A percentile compares a stretch with the other conserved stretches of the same genome.
Evolutionary conservation across 2,113 vertebrate genomes (phyloP).

Genomic region (Trematomus loennbergii): DNA sequence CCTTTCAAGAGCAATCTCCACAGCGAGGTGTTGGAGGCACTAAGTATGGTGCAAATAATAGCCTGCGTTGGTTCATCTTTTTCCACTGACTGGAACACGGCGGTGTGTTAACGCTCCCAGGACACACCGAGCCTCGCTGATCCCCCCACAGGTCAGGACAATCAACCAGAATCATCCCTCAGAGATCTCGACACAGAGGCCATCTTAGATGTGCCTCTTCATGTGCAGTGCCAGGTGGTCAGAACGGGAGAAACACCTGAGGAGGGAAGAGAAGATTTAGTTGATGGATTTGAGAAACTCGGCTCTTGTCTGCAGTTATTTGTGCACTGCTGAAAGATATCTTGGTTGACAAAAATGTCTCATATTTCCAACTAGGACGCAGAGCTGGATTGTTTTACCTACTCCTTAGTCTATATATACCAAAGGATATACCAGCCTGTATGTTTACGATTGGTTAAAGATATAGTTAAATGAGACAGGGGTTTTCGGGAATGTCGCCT

Average conservation of each 20-base stretch:
- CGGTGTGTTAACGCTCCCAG: slow-evolving; percentile 62
- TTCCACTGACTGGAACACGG: slow-evolving; percentile 67
- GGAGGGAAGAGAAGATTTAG: neutral
- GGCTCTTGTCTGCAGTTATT: too few species aligned
- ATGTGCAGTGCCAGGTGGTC: slow-evolving; percentile 99
- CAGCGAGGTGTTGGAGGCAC: slow-evolving; percentile 92
- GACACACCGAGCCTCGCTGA: slow-evolving; percentile 67
- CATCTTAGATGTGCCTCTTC: slow-evolving; percentile 96
- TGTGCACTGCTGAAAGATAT: too few species aligned
- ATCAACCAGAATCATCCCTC: slow-evolving; percentile 84
- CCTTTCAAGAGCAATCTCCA: slow-evolving; percentile 90
- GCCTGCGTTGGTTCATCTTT: slow-evolving; percentile 86
- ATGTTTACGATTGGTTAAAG: too few species aligned
- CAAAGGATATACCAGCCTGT: too few species aligned
- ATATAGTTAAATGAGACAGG: too few species aligned
- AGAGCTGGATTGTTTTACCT: too few species aligned
- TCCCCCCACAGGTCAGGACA: slow-evolving; percentile 83
- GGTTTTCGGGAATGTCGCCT: too few species aligned
- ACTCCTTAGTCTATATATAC: too few species aligned
- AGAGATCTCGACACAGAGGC: slow-evolving; percentile 59
- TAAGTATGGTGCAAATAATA: slow-evolving; percentile 94
- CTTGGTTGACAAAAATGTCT: too few species aligned
- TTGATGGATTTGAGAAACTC: neutral
- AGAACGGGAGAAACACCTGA: slow-evolving; percentile 98
- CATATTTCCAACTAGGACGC: too few species aligned